Percentiles rank a stretch among this genome's conserved stretches.
phyloP scores from a whole-genome alignment of 2,888 invertebrate genomes.

The Blera fallax region DNA sequence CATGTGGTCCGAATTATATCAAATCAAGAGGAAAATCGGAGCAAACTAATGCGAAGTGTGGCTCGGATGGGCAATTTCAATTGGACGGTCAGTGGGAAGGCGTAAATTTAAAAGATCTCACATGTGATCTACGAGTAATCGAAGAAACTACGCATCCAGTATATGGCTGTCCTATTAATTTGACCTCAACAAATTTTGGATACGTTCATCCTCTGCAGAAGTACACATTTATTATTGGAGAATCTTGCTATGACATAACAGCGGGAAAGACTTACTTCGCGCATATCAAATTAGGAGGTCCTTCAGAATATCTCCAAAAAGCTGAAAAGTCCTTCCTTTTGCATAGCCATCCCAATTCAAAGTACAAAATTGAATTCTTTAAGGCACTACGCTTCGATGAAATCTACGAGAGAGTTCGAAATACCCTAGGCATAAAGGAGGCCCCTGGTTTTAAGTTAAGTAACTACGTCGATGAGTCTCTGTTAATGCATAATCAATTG shows the following conservation, averaged over 20 bases:
- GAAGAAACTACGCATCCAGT: slow-evolving; percentile 75
- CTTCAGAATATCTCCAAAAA: slow-evolving; percentile 60
- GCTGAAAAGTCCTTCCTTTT: slow-evolving; percentile 73
- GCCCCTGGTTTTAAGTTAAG: slow-evolving; percentile 73
- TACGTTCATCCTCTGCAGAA: slow-evolving; percentile 75
- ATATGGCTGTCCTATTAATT: slow-evolving; percentile 73
- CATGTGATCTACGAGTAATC: slow-evolving; percentile 76
- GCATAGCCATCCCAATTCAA: slow-evolving; percentile 74
- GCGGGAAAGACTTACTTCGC: slow-evolving; percentile 75
- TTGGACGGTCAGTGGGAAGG: slow-evolving; percentile 15
- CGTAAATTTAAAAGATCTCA: slow-evolving; percentile 65
- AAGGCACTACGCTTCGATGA: slow-evolving; percentile 75
- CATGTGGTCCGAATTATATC: slow-evolving; percentile 74
- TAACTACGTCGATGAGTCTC: slow-evolving; percentile 74
- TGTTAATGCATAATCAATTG: slow-evolving; percentile 75
- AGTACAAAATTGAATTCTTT: slow-evolving; percentile 76
- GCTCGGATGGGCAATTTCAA: slow-evolving; percentile 55
- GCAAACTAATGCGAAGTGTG: slow-evolving; percentile 65
- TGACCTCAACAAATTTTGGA: slow-evolving; percentile 74
- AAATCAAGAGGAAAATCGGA: slow-evolving; percentile 57
- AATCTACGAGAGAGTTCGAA: slow-evolving; percentile 74
- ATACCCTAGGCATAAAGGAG: slow-evolving; percentile 55
- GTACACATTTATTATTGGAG: slow-evolving; percentile 74
- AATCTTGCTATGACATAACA: slow-evolving; percentile 75
- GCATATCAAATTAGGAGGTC: slow-evolving; percentile 74